Conservation (phyloP, 2,797 vertebrate genomes). For the Nothura maculosa region DNA sequence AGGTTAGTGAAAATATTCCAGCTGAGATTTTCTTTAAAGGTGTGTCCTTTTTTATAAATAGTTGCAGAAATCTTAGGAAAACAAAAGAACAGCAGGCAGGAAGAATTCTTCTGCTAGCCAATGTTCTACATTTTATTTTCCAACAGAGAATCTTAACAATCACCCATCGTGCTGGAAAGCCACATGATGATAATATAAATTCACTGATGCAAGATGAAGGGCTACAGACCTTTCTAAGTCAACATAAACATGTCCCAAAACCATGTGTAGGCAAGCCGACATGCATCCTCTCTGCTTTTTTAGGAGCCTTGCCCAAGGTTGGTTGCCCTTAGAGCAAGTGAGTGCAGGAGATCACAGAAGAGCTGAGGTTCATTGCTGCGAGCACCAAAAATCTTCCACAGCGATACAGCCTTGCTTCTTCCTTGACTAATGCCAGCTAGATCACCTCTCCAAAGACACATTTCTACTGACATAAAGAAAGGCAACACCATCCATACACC, state of each 20-base stretch:
- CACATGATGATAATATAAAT: slow-evolving; percentile 74
- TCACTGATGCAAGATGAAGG: slow-evolving; percentile 63
- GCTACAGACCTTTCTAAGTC: slow-evolving; percentile 65
- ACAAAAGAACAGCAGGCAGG: slow-evolving; percentile 72
- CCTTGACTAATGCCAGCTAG: background rate
- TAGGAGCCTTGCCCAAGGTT: slow-evolving; percentile 58
- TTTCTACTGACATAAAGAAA: accelerated
- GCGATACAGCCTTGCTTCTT: background rate
- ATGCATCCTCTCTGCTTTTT: slow-evolving; percentile 29
- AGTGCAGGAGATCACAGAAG: slow-evolving; percentile 59
- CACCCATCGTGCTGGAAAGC: slow-evolving; percentile 65
- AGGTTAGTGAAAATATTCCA: slow-evolving; percentile 55
- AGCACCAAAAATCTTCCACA: background rate
- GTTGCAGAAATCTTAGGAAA: slow-evolving; percentile 58
- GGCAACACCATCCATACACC: accelerated
- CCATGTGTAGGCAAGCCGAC: background rate
- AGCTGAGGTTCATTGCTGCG: background rate
- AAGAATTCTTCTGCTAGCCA: slow-evolving; percentile 68
- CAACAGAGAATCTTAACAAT: slow-evolving; percentile 72
- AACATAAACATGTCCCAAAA: slow-evolving; percentile 62
- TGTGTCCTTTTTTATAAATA: slow-evolving; percentile 65
- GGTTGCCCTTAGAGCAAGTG: slow-evolving; percentile 52
- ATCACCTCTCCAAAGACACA: accelerated
- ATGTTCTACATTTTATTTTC: slow-evolving; percentile 72
- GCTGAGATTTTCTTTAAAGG: slow-evolving; percentile 68